Base-by-base conservation (phyloP, 1,140 invertebrate species). In the Lordiphosa clarofinis region DNA sequence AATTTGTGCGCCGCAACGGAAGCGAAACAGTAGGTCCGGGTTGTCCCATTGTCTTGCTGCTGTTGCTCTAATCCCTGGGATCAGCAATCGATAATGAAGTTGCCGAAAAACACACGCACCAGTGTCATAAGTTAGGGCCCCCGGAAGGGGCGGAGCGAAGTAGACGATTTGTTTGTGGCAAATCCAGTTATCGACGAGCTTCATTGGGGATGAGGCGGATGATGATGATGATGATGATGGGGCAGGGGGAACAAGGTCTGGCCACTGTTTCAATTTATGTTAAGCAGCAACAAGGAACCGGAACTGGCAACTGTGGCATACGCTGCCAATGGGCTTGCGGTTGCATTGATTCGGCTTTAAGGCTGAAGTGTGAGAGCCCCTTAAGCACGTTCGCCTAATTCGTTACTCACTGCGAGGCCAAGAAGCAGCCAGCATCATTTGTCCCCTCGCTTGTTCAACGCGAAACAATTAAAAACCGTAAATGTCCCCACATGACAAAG, bases 401-500 rank as follows among this genome's bases (percentile, higher is more conserved):
- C 63, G 49, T 66, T 56, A 48, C 43, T 49, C 61, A 56, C 37
- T 66, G 66, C 24, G 12, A 12, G 21, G 35, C 63, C 49, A 46
- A 69, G 78, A 78, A 70, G 60, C 75, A 63, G 53, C 39, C 60
- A 66, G 56, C 60, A 57, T 66, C 70, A 56, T 37, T 49, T 13
- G 28, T 13, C 10, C 13, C 13, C n/a, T 35, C 9, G n/a, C 39
- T 21, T 21, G 36, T 31, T 68, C 55, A 55, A 59, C 62, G 62
- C 69, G 58, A 78, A 82, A 82, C 78, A 82, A 82, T 82, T 82
- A 82, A 82, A 82, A 73, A 66, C 78, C 78, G 64, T 84, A 82
- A 82, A 86, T 82, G 78, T 82, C 78, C 78, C 79, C 78, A 84
- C 78, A 82, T 82, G 78, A 82, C 78, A 82, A 84, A 84, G 78